Evolutionary conservation across 1,140 invertebrate genomes (phyloP).

Genomic region (silkworm (Bombyx mori)): DNA sequence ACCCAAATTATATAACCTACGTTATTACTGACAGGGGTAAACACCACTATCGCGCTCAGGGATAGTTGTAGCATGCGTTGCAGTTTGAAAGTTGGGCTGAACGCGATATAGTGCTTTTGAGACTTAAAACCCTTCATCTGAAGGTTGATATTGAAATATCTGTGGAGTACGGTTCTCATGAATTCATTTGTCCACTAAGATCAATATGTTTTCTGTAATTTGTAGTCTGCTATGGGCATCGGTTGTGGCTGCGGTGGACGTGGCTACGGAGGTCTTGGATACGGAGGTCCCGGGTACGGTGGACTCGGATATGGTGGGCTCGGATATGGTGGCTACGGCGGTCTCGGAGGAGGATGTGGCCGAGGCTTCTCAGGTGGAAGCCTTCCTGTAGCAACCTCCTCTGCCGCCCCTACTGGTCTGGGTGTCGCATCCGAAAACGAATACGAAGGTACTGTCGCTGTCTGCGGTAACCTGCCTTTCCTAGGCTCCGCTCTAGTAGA

Average conservation of each 20-base stretch:
- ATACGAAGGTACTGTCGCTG: constrained; percentile 7
- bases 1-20: too few species aligned
- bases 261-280: constrained; percentile 1
- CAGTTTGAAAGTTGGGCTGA: too few species aligned
- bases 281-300: neutral
- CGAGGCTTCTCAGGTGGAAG: constrained; percentile 14
- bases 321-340: constrained; percentile 1
- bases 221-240: neutral
- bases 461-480: constrained; percentile 9
- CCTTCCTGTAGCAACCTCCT: constrained; percentile 14
- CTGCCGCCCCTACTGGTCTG: constrained; percentile 5
- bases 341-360: constrained; percentile 1
- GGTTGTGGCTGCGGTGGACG: neutral
- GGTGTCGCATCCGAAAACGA: constrained; percentile 13
- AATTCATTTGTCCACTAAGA: too few species aligned
- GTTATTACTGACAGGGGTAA: too few species aligned
- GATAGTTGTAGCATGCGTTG: too few species aligned
- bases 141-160: too few species aligned
- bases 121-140: too few species aligned
- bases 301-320: constrained; percentile 3
- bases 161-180: too few species aligned
- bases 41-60: too few species aligned
- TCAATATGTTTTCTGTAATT: too few species aligned
- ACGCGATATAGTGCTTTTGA: too few species aligned
- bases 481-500: constrained; percentile 28